Conservation (phyloP, 1,140 invertebrate genomes). For the Lepidurus apus region DNA sequence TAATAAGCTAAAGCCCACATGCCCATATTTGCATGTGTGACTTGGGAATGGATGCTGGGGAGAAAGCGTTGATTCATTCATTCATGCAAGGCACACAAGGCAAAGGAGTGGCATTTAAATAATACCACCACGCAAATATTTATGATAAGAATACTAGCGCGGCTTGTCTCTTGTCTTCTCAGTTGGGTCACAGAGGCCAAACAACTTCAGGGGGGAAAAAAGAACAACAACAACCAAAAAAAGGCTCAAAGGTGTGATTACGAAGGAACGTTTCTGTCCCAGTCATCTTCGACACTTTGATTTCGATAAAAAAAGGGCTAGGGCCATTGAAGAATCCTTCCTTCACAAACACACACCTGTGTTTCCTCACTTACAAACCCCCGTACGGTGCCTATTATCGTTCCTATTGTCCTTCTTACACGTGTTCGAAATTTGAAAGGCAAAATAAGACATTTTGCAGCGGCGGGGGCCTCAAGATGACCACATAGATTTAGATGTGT, state of each 20-base stretch:
- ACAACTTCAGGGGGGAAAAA: neutral
- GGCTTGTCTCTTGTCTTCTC: neutral
- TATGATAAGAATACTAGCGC: neutral
- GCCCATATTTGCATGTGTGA: constrained; percentile 18
- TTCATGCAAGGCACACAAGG: neutral
- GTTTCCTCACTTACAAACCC: neutral
- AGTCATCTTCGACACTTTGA: neutral
- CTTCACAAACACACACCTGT: constrained; percentile 18
- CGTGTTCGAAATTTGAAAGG: constrained; percentile 2
- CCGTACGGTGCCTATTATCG: constrained; percentile 14
- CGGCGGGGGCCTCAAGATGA: neutral
- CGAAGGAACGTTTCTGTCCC: neutral
- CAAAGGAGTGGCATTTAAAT: constrained; percentile 17
- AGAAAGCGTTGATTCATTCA: constrained; percentile 19
- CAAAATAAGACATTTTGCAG: neutral
- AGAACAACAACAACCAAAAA: neutral
- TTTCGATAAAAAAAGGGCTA: neutral
- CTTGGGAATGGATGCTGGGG: neutral
- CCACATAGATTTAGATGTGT: constrained; percentile 13
- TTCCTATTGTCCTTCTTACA: constrained; percentile 15
- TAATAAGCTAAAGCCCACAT: neutral
- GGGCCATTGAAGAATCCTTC: neutral
- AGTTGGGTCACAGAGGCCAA: neutral
- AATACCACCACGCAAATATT: neutral
- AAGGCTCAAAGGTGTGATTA: neutral